A percentile compares a stretch with the other conserved stretches of the same genome.
Evolutionary conservation across 2,888 invertebrate genomes (phyloP).

Genomic region (Trachelus stipa): DNA sequence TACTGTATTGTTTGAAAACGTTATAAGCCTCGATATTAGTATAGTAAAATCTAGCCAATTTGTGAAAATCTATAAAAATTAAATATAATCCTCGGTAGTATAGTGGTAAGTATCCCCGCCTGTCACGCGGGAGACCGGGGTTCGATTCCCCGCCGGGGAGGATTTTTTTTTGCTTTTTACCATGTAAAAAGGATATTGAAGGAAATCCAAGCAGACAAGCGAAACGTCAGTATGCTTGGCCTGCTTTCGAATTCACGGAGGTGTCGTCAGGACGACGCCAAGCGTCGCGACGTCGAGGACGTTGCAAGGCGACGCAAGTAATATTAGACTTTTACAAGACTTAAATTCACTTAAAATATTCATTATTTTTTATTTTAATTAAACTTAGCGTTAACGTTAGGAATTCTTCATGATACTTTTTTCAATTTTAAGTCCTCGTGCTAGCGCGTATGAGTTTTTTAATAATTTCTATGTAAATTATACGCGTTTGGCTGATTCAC

Average conservation of each 20-base stretch:
- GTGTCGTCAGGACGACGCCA: neutral
- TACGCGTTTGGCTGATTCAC: no score
- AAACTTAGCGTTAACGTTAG: neutral
- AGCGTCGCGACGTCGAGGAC: neutral
- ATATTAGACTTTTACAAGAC: neutral
- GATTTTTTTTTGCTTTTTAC: no score
- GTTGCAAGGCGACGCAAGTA: neutral
- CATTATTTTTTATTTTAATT: neutral
- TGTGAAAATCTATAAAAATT: no score
- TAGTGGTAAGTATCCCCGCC: conserved; percentile 57
- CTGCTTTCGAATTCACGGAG: neutral
- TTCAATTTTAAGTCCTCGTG: no score
- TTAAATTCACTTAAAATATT: neutral
- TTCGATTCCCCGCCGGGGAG: conserved; percentile 50
- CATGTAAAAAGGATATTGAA: no score
- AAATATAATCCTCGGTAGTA: conserved; percentile 34
- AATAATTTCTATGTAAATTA: neutral
- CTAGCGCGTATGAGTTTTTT: no score
- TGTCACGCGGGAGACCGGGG: conserved; percentile 50
- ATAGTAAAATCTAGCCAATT: no score
- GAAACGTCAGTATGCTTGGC: neutral
- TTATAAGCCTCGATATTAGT: neutral
- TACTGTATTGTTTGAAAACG: neutral
- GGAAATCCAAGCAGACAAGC: no score
- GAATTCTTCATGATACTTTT: neutral